phyloP scores from a whole-genome alignment of 2,113 vertebrate species.

The Cottus gobio region DNA sequence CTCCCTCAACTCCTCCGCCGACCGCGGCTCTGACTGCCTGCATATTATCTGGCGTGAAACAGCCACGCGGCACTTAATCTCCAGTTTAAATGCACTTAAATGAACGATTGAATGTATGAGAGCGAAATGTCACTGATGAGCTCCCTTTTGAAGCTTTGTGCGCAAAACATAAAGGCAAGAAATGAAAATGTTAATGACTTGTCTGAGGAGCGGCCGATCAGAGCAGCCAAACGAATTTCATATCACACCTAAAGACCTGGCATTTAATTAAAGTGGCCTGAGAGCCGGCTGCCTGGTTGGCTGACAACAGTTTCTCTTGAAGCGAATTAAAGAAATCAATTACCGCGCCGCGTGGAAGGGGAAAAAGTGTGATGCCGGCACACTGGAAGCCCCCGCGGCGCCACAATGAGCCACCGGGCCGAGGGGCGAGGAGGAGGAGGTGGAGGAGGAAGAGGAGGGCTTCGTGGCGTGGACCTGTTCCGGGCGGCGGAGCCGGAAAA shows the following conservation, averaged over 20 bases:
- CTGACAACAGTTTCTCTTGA: constrained; percentile 80
- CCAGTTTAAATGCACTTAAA: constrained; percentile 72
- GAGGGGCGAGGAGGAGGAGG: constrained; percentile 43
- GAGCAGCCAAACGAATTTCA: constrained; percentile 80
- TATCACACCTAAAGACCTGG: constrained; percentile 83
- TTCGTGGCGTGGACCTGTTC: constrained; percentile 72
- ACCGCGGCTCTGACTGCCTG: constrained; percentile 43
- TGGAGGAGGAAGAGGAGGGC: constrained; percentile 46
- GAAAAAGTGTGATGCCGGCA: constrained; percentile 64
- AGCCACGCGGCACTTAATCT: constrained; percentile 71
- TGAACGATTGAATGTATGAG: constrained; percentile 70
- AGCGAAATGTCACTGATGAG: constrained; percentile 77
- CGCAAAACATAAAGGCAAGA: constrained; percentile 68
- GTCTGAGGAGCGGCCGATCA: constrained; percentile 78
- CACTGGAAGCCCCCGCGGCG: constrained; percentile 58
- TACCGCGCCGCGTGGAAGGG: constrained; percentile 63
- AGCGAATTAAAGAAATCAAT: constrained; percentile 84
- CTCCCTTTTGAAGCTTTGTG: constrained; percentile 75
- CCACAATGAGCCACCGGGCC: constrained; percentile 59
- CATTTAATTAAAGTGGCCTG: constrained; percentile 83
- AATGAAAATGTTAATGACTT: constrained; percentile 79
- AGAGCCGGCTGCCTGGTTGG: constrained; percentile 76
- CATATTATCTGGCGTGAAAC: constrained; percentile 71
- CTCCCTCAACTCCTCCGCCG: constrained; percentile 39
- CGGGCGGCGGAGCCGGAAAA: constrained; percentile 58